These are phyloP conservation scores for Amiota minor DNA, from an alignment of 2,888 invertebrate species.

Conservation along the genomic window DNA sequence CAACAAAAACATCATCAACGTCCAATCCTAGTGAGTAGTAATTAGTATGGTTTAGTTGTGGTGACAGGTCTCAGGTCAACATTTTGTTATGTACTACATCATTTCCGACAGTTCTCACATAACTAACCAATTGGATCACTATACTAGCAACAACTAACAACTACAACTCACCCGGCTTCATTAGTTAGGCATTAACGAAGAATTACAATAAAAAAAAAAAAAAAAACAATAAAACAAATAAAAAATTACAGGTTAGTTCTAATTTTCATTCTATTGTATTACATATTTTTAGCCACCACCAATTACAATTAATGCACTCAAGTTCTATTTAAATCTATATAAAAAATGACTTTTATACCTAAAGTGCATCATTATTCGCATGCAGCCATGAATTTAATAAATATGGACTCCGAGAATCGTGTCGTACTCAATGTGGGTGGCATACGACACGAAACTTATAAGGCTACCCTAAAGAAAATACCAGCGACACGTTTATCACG, in stretches of 20 bases:
- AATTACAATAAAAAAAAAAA: background rate
- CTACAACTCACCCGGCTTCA: conserved; percentile 1
- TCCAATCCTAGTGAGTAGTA: conserved; percentile 27
- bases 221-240: conserved; percentile 19
- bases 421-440: conserved; percentile 99
- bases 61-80: conserved; percentile 19
- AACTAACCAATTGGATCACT: background rate
- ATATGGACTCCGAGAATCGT: conserved; percentile 98
- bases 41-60: background rate
- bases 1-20: conserved; percentile 22
- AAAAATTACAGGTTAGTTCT: conserved; percentile 18
- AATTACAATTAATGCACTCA: conserved; percentile 1
- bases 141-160: background rate
- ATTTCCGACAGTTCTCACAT: background rate
- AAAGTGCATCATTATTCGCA: conserved; percentile 68
- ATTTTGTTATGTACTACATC: conserved; percentile 6
- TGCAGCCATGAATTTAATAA: conserved; percentile 88
- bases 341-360: conserved; percentile 66
- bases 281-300: background rate
- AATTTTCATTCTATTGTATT: conserved; percentile 1
- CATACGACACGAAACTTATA: conserved; percentile 97
- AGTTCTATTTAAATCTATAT: background rate
- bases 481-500: conserved; percentile 95
- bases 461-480: conserved; percentile 96
- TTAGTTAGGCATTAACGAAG: conserved; percentile 25